Evolutionary conservation across 2,797 vertebrate genomes (phyloP).

Genomic region (Phylloscopus collybita): DNA sequence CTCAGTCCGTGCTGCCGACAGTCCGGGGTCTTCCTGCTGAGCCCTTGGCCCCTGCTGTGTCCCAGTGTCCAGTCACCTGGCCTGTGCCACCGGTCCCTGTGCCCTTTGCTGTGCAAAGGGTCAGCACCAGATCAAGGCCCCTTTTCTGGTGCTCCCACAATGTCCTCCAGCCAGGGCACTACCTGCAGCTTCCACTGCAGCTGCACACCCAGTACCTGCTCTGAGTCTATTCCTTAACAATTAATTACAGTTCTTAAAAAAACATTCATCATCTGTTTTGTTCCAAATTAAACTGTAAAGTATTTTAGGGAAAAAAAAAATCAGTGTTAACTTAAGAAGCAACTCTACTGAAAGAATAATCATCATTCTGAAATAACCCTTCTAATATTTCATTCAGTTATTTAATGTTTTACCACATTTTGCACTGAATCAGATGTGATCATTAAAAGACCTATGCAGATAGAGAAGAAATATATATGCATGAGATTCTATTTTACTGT

Average conservation of each 20-base stretch:
- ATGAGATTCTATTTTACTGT: neutral
- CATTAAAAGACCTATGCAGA: neutral
- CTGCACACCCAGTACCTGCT: neutral
- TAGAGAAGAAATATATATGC: neutral
- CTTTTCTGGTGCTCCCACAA: neutral
- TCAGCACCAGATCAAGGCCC: neutral
- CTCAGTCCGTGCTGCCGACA: fast-evolving
- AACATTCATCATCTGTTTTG: neutral
- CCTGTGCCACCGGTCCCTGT: neutral
- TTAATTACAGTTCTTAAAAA: neutral
- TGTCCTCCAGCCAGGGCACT: neutral
- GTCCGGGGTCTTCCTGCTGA: neutral
- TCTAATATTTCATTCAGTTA: neutral
- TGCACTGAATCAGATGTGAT: neutral
- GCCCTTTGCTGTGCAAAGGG: neutral
- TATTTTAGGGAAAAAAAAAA: neutral
- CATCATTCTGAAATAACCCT: neutral
- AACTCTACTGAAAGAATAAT: neutral
- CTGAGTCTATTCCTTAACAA: neutral
- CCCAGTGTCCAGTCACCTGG: fast-evolving
- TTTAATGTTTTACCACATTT: neutral
- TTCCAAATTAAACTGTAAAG: neutral
- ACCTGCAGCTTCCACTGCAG: neutral
- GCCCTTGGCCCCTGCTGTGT: neutral
- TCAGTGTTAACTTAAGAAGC: neutral